phyloP scores from a whole-genome alignment of 2,797 vertebrate genomes.

The Darevskia mixta region DNA sequence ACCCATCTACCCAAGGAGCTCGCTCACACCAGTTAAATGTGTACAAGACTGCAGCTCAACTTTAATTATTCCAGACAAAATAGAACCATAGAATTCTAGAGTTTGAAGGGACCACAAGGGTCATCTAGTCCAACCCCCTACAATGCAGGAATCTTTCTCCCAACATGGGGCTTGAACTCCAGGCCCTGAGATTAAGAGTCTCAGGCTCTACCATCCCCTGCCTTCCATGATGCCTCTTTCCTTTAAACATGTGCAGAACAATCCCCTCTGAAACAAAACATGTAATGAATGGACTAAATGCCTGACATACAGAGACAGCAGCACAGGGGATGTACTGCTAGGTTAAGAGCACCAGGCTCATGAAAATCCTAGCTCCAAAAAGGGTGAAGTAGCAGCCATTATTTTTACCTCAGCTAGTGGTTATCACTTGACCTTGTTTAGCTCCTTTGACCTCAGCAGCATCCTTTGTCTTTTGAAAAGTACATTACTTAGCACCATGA shows the following conservation, averaged over 20 bases:
- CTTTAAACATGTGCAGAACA: neutral
- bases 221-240: neutral
- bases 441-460: neutral
- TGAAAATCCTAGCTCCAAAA: neutral
- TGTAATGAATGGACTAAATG: neutral
- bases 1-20: too few relatives aligned
- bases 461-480: neutral
- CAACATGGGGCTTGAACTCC: too few relatives aligned
- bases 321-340: neutral
- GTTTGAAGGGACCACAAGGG: too few relatives aligned
- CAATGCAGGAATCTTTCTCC: too few relatives aligned
- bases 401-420: neutral
- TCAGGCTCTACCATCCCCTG: too few relatives aligned
- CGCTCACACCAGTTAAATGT: too few relatives aligned
- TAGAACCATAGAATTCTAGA: neutral
- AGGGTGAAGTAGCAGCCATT: neutral
- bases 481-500: neutral
- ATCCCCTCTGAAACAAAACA: neutral
- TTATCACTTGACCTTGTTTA: neutral
- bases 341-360: neutral
- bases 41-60: too few relatives aligned
- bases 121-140: too few relatives aligned
- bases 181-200: too few relatives aligned
- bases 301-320: neutral
- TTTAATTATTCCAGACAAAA: neutral